Base-by-base conservation (phyloP, 2,888 invertebrate species). In the Drosophila rubida region DNA sequence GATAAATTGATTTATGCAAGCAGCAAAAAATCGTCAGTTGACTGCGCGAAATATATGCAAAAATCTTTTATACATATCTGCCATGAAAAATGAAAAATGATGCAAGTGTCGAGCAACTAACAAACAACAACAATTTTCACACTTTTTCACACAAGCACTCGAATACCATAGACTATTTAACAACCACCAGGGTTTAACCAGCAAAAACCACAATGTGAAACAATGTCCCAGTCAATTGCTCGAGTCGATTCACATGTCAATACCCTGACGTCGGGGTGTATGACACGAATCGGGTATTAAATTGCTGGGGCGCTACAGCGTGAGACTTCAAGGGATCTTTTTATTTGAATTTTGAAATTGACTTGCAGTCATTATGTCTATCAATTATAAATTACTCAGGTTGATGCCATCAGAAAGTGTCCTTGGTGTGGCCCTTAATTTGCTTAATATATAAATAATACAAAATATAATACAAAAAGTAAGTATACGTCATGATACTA, bases 1-100 rank as follows among this genome's bases (percentile, higher is more conserved):
- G 85, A 85, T 87, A 84, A 85, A 85, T 85, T 85, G 85, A 85
- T 81, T 85, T 85, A 87, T 80, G 81, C 74, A 73, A 76, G 39
- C 63, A 57, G 73, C 74, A 73, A 62, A 73, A 63, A 64, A 68
- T 48, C 50, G 57, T 69, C 72, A 69, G 55, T 69, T 75, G 67
- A 65, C 71, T 65, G 46, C 54, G 45, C 54, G 54, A 59, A 54
- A 71, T 69, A 71, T 61, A 80, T 69, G 72, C 57, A 75, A 58
- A 69, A 60, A 75, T 72, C 60, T 66, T 45, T 68, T 69, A 46
- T 55, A 55, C 44, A 55, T 45, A 55, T 54, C 42, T 59, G 48
- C 55, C 64, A 64, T 57, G 64, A 59, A 74, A 75, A 71, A 80
- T 82, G 80, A 80, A 80, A 80, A 78, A 80, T 80, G 66, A 73